A percentile compares a stretch with the other conserved stretches of the same genome.
phyloP scores from a whole-genome alignment of 2,888 invertebrate species.

The Cancer borealis region DNA sequence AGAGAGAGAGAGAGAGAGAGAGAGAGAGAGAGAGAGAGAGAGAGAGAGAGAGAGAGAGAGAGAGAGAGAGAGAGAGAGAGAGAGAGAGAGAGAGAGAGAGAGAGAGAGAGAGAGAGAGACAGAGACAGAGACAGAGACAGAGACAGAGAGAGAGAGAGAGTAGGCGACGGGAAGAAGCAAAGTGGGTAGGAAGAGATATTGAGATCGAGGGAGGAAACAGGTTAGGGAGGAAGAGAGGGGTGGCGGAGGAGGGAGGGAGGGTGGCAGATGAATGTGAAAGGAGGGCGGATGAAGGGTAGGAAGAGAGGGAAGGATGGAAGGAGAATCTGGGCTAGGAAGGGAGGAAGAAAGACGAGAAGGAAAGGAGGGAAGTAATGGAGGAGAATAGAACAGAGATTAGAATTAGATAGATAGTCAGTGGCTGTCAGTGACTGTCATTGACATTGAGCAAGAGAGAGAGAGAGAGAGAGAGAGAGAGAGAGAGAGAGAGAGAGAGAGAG shows the following conservation, averaged over 20 bases:
- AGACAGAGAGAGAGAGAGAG: constrained; percentile 22
- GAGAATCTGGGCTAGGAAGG: not conserved
- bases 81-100: not conserved
- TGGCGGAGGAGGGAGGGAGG: not conserved
- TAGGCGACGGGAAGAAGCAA: not conserved
- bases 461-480: not conserved
- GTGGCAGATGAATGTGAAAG: not conserved
- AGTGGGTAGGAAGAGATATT: constrained; percentile 24
- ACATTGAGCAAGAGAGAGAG: no score
- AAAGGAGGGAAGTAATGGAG: no score
- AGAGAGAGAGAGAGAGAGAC: constrained; percentile 37
- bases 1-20: constrained; percentile 42
- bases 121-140: constrained; percentile 37
- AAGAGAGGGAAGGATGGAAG: constrained; percentile 10
- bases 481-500: not conserved
- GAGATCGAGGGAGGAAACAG: not conserved
- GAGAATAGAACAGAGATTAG: no score
- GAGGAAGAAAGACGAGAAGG: not conserved
- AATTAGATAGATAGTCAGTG: no score
- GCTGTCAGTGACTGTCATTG: no score
- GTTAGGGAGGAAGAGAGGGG: not conserved
- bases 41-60: constrained; percentile 1
- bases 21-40: constrained; percentile 45
- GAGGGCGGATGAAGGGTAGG: constrained; percentile 24
- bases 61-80: not conserved